phyloP scores from a whole-genome alignment of 2,888 invertebrate species.

The Netelia melanura region DNA sequence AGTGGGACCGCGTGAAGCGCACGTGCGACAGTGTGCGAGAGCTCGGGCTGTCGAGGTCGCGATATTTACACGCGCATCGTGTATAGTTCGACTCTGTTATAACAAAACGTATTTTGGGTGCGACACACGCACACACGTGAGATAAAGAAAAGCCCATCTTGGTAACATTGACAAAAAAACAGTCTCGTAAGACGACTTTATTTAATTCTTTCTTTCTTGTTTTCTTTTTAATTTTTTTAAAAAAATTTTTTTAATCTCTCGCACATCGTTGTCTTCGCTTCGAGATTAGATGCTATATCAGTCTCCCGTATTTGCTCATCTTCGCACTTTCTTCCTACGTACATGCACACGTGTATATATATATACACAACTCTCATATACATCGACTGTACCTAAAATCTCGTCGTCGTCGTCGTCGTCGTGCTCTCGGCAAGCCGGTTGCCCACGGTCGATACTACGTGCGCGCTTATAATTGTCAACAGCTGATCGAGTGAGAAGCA shows the following conservation, averaged over 20 bases:
- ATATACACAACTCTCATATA: not conserved
- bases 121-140: not conserved
- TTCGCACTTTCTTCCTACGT: slow-evolving; percentile 5
- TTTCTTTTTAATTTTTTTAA: no score
- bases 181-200: not conserved
- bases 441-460: slow-evolving; percentile 62
- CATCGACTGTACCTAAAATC: not conserved
- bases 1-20: slow-evolving; percentile 65
- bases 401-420: not conserved
- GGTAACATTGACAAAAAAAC: not conserved
- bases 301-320: not conserved
- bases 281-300: not conserved
- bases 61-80: slow-evolving; percentile 36
- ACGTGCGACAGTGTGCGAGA: slow-evolving; percentile 66
- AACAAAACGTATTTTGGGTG: not conserved
- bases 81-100: not conserved
- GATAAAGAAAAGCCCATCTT: slow-evolving; percentile 5
- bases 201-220: not conserved
- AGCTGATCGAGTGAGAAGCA: slow-evolving; percentile 73
- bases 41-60: slow-evolving; percentile 55
- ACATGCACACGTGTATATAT: not conserved
- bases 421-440: slow-evolving; percentile 43
- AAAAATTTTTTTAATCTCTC: not conserved
- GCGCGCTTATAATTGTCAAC: slow-evolving; percentile 68
- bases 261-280: not conserved